Base-by-base conservation (phyloP, 2,113 vertebrate species). In the Synodontis membranacea region DNA sequence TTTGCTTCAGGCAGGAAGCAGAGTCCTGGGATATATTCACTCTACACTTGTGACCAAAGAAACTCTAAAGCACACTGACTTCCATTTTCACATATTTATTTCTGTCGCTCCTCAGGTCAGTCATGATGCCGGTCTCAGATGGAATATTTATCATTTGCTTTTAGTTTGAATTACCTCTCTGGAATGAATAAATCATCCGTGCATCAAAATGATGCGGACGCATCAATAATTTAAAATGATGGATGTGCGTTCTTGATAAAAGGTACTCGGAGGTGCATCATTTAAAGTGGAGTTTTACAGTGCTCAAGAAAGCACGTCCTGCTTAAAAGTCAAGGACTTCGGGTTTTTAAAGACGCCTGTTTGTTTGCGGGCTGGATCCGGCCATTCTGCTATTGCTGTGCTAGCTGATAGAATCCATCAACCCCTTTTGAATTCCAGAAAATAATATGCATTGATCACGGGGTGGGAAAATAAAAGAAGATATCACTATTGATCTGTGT, bases 141-240 rank as follows among this genome's bases (percentile, higher is more conserved):
- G 86, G 75, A 91, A 91, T 89, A 88, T 87, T 83, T 91, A 91
- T 92, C 87, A 89, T 92, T 91, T 91, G 88, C 92, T 92, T 91
- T 91, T 91, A 88, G 90, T 88, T 88, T 87, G 87, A 90, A 91
- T 91, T 82, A 90, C 84, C 89, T 87, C 52, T 25, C 44, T 15
- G 80, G 50, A 85, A 90, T 92, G 82, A 91, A 91, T 92, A 89
- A 92, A 91, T 88, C 88, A 92, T 91, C 80, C 8, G 31, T 82
- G 82, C 92, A 88, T 91, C 89, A 88, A 88, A 91, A 92, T 92
- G 91, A 91, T 91, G 86, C 89, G 58, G 70, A 19, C 11, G 10
- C 84, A 91, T 91, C 62, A 89, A 91, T 92, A 89, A 88, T 92
- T 91, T 86, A 91, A 54, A 62, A 52, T 31, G 68, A 86, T 87